These are phyloP conservation scores for Beroe ovata DNA, from an alignment of 37 sponge, comb jelly and placozoan species.

Conservation along the genomic window DNA sequence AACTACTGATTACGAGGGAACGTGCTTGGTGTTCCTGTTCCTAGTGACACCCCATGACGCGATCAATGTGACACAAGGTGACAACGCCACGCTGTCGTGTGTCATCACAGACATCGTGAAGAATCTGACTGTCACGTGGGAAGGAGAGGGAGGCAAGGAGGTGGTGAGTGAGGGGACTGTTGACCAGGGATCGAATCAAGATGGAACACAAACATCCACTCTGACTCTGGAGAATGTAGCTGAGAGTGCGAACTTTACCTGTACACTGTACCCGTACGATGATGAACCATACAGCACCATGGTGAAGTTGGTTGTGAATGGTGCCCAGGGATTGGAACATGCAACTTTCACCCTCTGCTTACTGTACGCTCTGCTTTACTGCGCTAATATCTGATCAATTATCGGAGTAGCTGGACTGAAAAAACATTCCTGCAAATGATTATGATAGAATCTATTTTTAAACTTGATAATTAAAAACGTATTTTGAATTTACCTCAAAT, in stretches of 20 bases:
- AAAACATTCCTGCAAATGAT: no score
- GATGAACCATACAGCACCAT: not conserved
- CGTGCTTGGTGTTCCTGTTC: not conserved
- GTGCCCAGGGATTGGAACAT: not conserved
- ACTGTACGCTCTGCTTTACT: not conserved
- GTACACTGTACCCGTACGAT: constrained; percentile 38
- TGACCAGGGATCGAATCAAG: not conserved
- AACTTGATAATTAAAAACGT: no score
- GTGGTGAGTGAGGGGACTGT: not conserved
- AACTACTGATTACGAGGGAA: not conserved
- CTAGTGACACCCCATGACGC: constrained; percentile 37
- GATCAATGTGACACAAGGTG: not conserved
- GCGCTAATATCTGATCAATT: no score
- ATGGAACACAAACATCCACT: not conserved
- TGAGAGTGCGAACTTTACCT: constrained; percentile 11
- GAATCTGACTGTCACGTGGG: constrained; percentile 58
- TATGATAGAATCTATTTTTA: no score
- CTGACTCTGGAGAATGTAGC: not conserved
- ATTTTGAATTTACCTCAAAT: no score
- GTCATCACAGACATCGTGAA: constrained; percentile 58
- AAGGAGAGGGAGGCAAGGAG: not conserved
- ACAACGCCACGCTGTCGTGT: constrained; percentile 39
- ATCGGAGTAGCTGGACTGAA: no score
- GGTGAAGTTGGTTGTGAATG: not conserved
- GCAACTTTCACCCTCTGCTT: not conserved